phyloP scores from a whole-genome alignment of 2,888 invertebrate species.

The Gastracanthus pulcherrimus region DNA sequence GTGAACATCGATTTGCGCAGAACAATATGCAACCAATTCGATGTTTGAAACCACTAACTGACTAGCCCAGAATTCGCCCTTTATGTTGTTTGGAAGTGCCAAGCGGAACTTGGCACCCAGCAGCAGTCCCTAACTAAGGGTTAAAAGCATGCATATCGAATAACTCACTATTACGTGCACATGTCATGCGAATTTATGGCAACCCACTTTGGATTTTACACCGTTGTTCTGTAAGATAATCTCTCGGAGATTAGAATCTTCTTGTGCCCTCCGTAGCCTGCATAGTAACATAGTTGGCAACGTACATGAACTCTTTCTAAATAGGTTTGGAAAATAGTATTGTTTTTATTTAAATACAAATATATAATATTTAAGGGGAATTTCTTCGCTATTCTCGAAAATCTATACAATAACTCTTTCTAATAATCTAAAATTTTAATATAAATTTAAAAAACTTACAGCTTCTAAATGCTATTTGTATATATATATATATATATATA shows the following conservation, averaged over 20 bases:
- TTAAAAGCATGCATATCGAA: constrained; percentile 11
- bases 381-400: too few relatives aligned
- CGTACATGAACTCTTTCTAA: neutral
- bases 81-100: constrained; percentile 1
- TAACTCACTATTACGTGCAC: constrained; percentile 6
- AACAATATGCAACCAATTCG: neutral
- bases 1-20: neutral
- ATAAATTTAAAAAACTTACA: too few relatives aligned
- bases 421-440: too few relatives aligned
- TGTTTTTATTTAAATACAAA: too few relatives aligned
- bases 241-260: constrained; percentile 20
- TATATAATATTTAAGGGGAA: too few relatives aligned
- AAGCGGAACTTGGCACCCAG: neutral
- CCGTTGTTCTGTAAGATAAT: neutral
- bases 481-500: too few relatives aligned
- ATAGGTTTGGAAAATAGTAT: too few relatives aligned
- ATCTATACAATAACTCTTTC: too few relatives aligned
- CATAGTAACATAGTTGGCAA: neutral
- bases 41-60: neutral
- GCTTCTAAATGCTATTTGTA: too few relatives aligned
- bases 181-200: constrained; percentile 22
- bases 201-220: constrained; percentile 15
- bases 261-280: neutral
- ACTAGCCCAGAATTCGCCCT: neutral
- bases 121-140: neutral